phyloP scores from a whole-genome alignment of 2,797 vertebrate species.

The Cottoperca gobio region DNA sequence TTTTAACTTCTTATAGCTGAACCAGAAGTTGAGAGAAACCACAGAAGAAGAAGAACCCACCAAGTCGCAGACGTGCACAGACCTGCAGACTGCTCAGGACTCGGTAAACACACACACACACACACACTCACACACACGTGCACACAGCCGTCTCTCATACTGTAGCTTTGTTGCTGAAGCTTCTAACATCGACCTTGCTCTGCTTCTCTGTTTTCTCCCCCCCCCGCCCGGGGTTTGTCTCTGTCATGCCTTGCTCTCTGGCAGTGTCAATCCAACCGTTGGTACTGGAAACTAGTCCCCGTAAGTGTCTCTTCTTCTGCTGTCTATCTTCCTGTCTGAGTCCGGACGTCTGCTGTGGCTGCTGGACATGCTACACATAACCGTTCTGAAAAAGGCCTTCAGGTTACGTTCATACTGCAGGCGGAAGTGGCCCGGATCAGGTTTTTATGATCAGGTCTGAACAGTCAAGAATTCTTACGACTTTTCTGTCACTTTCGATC shows the following conservation, averaged over 20 bases:
- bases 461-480: too few relatives aligned
- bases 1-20: constrained; percentile 77
- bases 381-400: constrained; percentile 6
- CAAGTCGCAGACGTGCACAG: constrained; percentile 73
- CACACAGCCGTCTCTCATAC: constrained; percentile 24
- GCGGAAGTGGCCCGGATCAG: too few relatives aligned
- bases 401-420: too few relatives aligned
- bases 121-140: constrained; percentile 2
- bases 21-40: constrained; percentile 87
- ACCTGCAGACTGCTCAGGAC: constrained; percentile 83
- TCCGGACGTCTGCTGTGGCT: constrained; percentile 62
- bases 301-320: constrained; percentile 82
- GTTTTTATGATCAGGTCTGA: too few relatives aligned
- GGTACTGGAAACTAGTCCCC: constrained; percentile 97
- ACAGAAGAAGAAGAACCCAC: constrained; percentile 85
- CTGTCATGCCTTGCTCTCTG: constrained; percentile 75
- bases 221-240: constrained; percentile 66
- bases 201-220: constrained; percentile 51
- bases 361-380: constrained; percentile 50
- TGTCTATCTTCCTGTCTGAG: constrained; percentile 28
- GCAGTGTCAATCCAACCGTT: constrained; percentile 90
- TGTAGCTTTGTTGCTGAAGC: constrained; percentile 26
- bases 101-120: constrained; percentile 72
- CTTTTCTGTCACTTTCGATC: too few relatives aligned
- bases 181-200: constrained; percentile 60